Evolutionary conservation across 2,888 invertebrate species (phyloP), one percentile per base, ranked within the genome.

Genomic region (Campaea margaritaria): DNA sequence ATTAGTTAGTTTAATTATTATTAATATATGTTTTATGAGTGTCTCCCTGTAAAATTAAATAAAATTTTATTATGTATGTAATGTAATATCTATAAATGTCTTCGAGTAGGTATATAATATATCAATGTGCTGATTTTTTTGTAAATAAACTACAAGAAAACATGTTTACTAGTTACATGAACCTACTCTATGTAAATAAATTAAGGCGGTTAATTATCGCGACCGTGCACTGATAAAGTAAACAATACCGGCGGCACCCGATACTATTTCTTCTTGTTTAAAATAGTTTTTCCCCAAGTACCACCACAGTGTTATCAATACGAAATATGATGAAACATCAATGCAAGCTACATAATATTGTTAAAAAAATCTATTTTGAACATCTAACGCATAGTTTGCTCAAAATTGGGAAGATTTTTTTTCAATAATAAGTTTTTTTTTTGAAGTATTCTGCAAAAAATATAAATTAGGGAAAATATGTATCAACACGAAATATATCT

Each of bases 221-320:
- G 16, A 46, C 42, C 27, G 39, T 38, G n/a, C 28, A 52, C 53
- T 42, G 43, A 53, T 57, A 41, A 52, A 48, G 54, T 61, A 58
- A 64, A 61, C 58, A 61, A 50, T 45, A 48, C 49, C 53, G 31
- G 31, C 46, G 45, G 58, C 56, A 56, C 47, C 39, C 55, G 34
- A 60, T 53, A 27, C 39, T 41, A 41, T 53, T 49, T n/a, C n/a
- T 54, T 21, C 41, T 47, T 44, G 15, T n/a, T 31, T 10, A 49
- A 44, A 43, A 44, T 10, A 31, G 31, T 38, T 45, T 59, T 39
- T 21, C 13, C 12, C 11, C 28, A 2, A 27, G 44, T 14, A 48
- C 11, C n/a, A 38, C 11, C n/a, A 38, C 11, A 39, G 16, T n/a
- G 28, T 28, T 54, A 41, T 46, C 27, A 49, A 16, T 31, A 31